Base-by-base conservation (phyloP, 2,113 vertebrate genomes). In the Entomyzon cyanotis region DNA sequence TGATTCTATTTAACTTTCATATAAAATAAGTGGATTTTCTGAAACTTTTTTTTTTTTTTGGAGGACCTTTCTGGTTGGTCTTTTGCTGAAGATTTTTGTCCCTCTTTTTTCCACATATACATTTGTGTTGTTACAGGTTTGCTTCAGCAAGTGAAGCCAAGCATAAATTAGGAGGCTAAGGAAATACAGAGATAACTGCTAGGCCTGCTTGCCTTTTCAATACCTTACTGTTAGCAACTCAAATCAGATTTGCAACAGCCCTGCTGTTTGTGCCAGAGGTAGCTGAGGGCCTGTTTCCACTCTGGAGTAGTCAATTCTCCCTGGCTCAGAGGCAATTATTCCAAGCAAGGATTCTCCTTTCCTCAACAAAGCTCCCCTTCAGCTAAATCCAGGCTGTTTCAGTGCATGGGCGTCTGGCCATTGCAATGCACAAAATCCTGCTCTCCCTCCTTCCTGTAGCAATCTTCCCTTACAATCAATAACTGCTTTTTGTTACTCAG, bases 311-410 rank as follows among this genome's bases (percentile, higher is more conserved):
- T 85, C 73, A 90, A 37, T 79, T 89, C 89, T 95, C 58, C 47
- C 76, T 94, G 90, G 90, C 87, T 87, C 79, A 71, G 76, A 89
- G 24, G 87, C 77, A 80, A 86, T 95, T 86, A 93, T 75, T 94
- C 73, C 79, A 93, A 70, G 82, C 76, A 93, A 86, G n/a, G 87
- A 94, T 96, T 80, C 91, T 95, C 80, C 89, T 93, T 94, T 89
- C 89, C 59, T 75, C 60, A 95, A 94, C 93, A 96, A 94, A 79
- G 93, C 73, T 93, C 50, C 81, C 80, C 85, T 96, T 94, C 92
- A 95, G 84, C 35, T 75, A 74, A 74, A 76, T 15, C 62, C 7
- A 0, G 35, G 52, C 50, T 58, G 62, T 44, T 93, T 55, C 62
- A 55, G 41, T 0, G 1, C 81, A 79, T 39, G 63, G 79, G 77